Percentiles rank a stretch among this genome's conserved stretches.
Conservation (phyloP, 2,113 vertebrate species). For the Muntiacus reevesi region DNA sequence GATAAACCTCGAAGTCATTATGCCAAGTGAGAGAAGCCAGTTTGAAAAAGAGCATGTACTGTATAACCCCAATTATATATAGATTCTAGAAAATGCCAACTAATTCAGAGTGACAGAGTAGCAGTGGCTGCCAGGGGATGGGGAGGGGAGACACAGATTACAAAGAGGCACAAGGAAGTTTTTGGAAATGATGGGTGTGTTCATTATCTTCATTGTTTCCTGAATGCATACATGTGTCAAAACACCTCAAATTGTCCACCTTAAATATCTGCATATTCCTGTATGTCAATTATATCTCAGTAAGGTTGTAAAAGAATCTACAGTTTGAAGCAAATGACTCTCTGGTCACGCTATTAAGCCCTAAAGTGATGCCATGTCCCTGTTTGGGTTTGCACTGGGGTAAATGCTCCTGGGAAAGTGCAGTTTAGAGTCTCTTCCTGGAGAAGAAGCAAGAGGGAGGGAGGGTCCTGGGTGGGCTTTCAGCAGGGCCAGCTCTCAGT, state of each 20-base stretch:
- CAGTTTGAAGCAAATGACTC: background rate
- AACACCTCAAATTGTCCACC: background rate
- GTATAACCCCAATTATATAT: background rate
- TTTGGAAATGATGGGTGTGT: background rate
- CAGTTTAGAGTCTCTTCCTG: background rate
- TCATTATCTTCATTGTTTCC: background rate
- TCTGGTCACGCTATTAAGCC: background rate
- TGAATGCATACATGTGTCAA: fast-evolving
- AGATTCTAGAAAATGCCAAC: background rate
- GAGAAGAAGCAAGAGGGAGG: background rate
- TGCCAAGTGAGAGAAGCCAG: background rate
- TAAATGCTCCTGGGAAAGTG: background rate
- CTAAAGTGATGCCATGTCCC: background rate
- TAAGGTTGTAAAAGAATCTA: background rate
- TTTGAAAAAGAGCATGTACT: background rate
- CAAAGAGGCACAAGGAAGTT: background rate
- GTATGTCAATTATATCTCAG: background rate
- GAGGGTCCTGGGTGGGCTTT: background rate
- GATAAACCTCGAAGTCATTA: background rate
- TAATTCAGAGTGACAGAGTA: background rate
- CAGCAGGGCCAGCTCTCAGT: background rate
- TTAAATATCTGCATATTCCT: background rate
- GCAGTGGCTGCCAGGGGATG: background rate
- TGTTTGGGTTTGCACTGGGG: fast-evolving
- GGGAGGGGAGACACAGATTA: background rate